phyloP scores from a whole-genome alignment of 2,888 invertebrate genomes.

The Apamea anceps region DNA sequence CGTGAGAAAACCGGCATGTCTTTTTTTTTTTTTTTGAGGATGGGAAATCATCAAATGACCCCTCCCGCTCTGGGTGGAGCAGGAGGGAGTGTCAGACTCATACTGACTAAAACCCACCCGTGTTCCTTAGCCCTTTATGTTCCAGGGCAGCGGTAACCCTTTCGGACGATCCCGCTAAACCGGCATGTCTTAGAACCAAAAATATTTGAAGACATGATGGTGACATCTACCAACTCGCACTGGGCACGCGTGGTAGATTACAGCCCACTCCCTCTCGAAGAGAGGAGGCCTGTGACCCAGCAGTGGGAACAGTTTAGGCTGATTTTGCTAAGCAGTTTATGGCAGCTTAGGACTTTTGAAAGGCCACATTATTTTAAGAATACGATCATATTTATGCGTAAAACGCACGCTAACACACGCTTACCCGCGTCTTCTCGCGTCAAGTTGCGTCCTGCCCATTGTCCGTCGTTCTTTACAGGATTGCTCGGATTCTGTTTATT shows the following conservation, averaged over 20 bases:
- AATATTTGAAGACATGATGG: not conserved
- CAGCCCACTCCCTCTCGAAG: not conserved
- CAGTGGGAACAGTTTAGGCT: not conserved
- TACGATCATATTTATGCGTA: not conserved
- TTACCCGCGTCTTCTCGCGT: not conserved
- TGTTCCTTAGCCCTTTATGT: too few species aligned
- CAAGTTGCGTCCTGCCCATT: not conserved
- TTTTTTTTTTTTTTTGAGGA: too few species aligned
- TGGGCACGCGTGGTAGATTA: not conserved
- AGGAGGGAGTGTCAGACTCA: too few species aligned
- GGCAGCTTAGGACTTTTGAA: not conserved
- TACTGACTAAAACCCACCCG: too few species aligned
- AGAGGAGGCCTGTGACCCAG: not conserved
- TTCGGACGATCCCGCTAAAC: too few species aligned
- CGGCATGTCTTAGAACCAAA: not conserved
- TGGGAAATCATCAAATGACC: too few species aligned
- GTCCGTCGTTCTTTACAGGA: slow-evolving; percentile 35
- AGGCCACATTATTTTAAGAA: not conserved
- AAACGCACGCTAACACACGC: not conserved
- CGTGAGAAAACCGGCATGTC: not conserved
- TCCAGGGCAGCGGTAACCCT: too few species aligned
- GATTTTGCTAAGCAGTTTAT: not conserved
- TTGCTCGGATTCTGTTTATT: slow-evolving; percentile 57
- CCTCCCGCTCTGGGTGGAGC: too few species aligned
- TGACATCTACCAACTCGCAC: not conserved